A percentile compares a stretch with the other conserved stretches of the same genome.
These are phyloP conservation scores for Drosophila sproati DNA, from an alignment of 1,140 invertebrate species.

Conservation along the genomic window DNA sequence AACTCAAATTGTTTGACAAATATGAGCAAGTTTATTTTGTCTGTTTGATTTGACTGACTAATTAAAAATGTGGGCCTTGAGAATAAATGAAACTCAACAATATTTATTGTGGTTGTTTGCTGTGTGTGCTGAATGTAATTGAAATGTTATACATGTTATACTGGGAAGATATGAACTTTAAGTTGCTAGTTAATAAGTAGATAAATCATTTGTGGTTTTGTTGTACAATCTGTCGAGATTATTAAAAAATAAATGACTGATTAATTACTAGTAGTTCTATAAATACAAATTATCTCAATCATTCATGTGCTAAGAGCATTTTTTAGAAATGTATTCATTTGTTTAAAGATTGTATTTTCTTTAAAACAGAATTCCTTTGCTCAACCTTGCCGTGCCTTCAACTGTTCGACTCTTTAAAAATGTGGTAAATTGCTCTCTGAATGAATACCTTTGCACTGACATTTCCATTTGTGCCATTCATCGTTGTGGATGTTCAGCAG, in stretches of 20 bases:
- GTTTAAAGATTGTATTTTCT: neutral
- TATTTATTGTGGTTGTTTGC: conserved; percentile 4
- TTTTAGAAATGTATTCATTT: no score
- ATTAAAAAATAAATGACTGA: no score
- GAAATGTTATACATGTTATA: neutral
- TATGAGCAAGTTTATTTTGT: conserved; percentile 54
- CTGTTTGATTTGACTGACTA: conserved; percentile 60
- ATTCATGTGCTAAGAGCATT: no score
- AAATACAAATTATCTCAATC: no score
- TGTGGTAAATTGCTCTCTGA: neutral
- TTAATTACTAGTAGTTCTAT: no score
- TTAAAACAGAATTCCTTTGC: neutral
- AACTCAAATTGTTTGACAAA: conserved; percentile 67
- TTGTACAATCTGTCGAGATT: no score
- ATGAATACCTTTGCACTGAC: conserved; percentile 26
- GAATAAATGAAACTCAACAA: conserved; percentile 22
- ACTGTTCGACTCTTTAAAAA: neutral
- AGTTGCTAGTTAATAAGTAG: no score
- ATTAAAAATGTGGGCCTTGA: conserved; percentile 35
- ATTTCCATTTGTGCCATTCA: conserved; percentile 15
- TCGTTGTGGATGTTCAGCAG: neutral
- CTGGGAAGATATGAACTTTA: neutral
- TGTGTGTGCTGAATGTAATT: conserved; percentile 25
- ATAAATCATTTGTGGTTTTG: neutral
- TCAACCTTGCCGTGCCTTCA: neutral